Base-by-base conservation (phyloP, 2,888 invertebrate genomes). In the Stratiomys singularior region DNA sequence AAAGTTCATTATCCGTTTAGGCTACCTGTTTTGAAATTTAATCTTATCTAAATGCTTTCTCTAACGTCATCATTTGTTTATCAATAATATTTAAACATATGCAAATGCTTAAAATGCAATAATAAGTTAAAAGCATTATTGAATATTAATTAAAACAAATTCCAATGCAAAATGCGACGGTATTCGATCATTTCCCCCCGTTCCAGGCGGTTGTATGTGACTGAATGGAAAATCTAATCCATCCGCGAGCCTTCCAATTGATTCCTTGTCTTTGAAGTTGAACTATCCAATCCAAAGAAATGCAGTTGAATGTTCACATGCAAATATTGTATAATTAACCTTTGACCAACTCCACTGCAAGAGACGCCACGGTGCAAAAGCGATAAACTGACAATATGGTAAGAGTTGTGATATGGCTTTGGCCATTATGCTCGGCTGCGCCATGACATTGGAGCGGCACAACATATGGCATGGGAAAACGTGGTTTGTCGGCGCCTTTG, bases 311-410 rank as follows among this genome's bases (percentile, higher is more conserved):
- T 69, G 64, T n/a, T 25, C 27, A 15, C 69, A 27, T 69, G 47
- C 46, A 47, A 69, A 46, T 47, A 47, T 69, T 69, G 69, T 9
- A 60, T 74, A 58, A 58, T 74, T 74, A 74, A 74, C 74, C 74
- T 74, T 44, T 74, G 74, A 58, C 74, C 74, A 74, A 74, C 30
- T 58, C 15, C 74, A 60, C 21, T 60, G 3, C 13, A 58, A 46
- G 25, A 46, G 37, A 13, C 30, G 66, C 66, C 30, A 66, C 28
- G 66, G 52, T 52, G 52, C 52, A 52, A 52, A 5, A 18, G n/a
- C 66, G 66, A 37, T 15, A 18, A 52, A 5, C 52, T 5, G 15
- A 2, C 52, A 52, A 18, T 64, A 64, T 25, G 15, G 28, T 28
- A 64, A 23, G 18, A 37, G 18, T 64, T 28, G 28, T 56, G n/a